A percentile compares a stretch with the other conserved stretches of the same genome.
Evolutionary conservation across 2,113 vertebrate genomes (phyloP).

Genomic region (Sapajus apella): DNA sequence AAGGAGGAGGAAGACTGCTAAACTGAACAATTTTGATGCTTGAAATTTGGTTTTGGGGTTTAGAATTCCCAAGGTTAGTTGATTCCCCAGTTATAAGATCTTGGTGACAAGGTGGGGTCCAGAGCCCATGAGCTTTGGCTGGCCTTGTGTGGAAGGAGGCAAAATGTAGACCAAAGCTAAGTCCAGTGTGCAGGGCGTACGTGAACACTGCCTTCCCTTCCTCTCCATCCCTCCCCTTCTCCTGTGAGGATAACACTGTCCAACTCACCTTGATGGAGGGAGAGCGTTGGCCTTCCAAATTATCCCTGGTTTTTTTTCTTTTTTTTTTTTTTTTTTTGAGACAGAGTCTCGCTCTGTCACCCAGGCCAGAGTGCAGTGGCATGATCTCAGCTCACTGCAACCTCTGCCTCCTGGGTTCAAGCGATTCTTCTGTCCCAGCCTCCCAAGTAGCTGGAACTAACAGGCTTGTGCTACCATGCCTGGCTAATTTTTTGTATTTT

Average conservation of each 20-base stretch:
- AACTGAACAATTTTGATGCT: too few relatives aligned
- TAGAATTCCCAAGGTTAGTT: not conserved
- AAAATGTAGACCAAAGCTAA: too few relatives aligned
- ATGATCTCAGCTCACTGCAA: too few relatives aligned
- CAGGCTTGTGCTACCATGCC: too few relatives aligned
- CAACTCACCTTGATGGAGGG: not conserved
- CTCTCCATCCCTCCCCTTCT: not conserved
- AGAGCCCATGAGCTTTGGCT: not conserved
- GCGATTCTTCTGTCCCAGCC: too few relatives aligned
- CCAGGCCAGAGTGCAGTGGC: too few relatives aligned
- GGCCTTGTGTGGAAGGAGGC: not conserved
- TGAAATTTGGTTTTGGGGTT: not conserved
- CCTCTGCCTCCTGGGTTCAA: too few relatives aligned
- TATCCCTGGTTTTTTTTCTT: too few relatives aligned
- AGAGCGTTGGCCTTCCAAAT: not conserved
- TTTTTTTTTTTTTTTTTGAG: too few relatives aligned
- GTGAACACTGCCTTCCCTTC: not conserved
- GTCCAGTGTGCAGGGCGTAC: not conserved
- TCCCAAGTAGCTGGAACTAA: too few relatives aligned
- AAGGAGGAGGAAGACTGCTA: not conserved
- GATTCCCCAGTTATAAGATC: not conserved
- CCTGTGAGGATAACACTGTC: not conserved
- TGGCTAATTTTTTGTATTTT: too few relatives aligned
- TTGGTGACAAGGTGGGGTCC: not conserved
- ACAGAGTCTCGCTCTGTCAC: too few relatives aligned